phyloP scores from a whole-genome alignment of 2,797 vertebrate species.

The Rousettus madagascariensis region DNA sequence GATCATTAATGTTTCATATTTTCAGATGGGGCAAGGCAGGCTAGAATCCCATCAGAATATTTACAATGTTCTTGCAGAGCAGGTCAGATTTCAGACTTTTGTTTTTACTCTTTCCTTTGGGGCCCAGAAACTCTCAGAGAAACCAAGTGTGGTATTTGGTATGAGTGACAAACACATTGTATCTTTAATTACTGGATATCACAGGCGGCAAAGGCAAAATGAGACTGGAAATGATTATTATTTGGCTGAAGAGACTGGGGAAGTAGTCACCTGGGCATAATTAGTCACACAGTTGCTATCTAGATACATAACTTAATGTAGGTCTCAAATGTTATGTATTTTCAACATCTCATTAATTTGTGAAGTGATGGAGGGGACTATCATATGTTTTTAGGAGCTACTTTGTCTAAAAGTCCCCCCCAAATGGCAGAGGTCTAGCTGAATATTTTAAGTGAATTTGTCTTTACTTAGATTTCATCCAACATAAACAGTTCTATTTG shows the following conservation, averaged over 20 bases:
- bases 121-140: conserved; percentile 23
- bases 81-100: not conserved
- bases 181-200: conserved; percentile 59
- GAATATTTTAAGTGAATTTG: not conserved
- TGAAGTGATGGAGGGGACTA: rapidly evolving
- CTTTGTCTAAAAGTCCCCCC: not conserved
- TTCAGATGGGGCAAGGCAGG: not conserved
- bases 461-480: not conserved
- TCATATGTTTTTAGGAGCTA: rapidly evolving
- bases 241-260: conserved; percentile 53
- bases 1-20: not conserved
- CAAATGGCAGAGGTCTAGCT: not conserved
- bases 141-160: conserved; percentile 67
- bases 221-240: conserved; percentile 59
- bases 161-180: conserved; percentile 65
- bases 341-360: not conserved
- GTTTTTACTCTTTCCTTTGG: not conserved
- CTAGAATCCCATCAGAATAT: not conserved
- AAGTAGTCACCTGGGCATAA: conserved; percentile 54
- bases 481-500: not conserved
- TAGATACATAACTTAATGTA: conserved; percentile 29
- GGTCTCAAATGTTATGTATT: not conserved
- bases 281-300: conserved; percentile 25
- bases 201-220: conserved; percentile 42
- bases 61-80: not conserved